Percentiles rank a stretch among this genome's conserved stretches.
Evolutionary conservation across 2,797 vertebrate genomes (phyloP).

Genomic region (Betta splendens): DNA sequence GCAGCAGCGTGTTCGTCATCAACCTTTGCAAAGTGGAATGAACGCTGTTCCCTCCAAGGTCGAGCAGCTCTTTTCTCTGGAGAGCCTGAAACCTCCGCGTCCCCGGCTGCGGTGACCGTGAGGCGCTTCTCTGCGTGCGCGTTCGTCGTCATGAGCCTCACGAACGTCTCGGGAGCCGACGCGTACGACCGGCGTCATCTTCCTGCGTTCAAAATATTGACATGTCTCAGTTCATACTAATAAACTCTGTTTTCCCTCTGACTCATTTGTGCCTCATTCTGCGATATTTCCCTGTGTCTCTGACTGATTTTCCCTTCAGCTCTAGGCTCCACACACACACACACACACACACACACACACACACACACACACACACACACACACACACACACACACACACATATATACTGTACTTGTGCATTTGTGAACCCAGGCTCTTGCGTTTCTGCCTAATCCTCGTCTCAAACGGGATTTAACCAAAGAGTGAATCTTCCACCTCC

Average conservation of each 20-base stretch:
- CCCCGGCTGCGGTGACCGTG: neutral
- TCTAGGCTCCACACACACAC: conserved; percentile 44
- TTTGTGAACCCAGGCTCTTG: conserved; percentile 19
- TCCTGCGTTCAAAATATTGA: conserved; percentile 19
- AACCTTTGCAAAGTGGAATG: neutral
- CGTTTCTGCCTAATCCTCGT: conserved; percentile 62
- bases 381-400: neutral
- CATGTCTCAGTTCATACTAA: conserved; percentile 22
- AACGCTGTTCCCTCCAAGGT: neutral
- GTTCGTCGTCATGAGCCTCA: conserved; percentile 31
- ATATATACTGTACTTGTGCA: conserved; percentile 2
- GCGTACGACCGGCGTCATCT: conserved; percentile 47
- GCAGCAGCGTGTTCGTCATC: conserved; percentile 17
- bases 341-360: neutral
- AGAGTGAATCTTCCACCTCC: conserved; percentile 55
- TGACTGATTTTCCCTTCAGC: conserved; percentile 25
- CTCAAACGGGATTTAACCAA: conserved; percentile 59
- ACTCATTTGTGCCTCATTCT: conserved; percentile 28
- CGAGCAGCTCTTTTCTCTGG: neutral
- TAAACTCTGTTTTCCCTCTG: conserved; percentile 27
- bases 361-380: neutral
- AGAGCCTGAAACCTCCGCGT: neutral
- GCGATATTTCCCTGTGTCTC: conserved; percentile 4
- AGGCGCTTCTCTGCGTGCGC: neutral
- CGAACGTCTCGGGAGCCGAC: neutral